A percentile compares a stretch with the other conserved stretches of the same genome.
Evolutionary conservation across 2,888 invertebrate species (phyloP).

Genomic region (Pristionchus exspectatus): DNA sequence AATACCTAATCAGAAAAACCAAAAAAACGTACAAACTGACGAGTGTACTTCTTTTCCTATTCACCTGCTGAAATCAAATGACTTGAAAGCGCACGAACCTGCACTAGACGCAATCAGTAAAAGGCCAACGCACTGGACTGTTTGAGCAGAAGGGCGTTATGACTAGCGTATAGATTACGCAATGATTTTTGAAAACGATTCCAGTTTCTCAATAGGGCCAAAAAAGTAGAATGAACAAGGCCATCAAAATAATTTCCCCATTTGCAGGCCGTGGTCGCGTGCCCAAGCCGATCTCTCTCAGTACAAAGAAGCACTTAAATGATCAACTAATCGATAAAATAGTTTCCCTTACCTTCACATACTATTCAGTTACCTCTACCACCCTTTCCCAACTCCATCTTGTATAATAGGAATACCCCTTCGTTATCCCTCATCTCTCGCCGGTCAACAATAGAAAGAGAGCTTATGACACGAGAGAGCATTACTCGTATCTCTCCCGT

Average conservation of each 20-base stretch:
- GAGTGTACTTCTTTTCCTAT: background rate
- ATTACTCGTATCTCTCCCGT: background rate
- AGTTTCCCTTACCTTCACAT: background rate
- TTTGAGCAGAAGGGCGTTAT: background rate
- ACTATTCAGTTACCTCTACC: background rate
- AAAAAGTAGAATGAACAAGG: background rate
- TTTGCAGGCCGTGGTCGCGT: constrained; percentile 51
- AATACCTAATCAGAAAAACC: no score
- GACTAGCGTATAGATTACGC: background rate
- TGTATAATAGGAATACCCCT: background rate
- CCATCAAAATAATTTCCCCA: background rate
- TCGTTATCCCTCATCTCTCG: background rate
- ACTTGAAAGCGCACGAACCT: background rate
- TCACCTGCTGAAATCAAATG: background rate
- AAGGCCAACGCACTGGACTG: background rate
- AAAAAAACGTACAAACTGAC: no score
- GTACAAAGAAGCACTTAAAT: constrained; percentile 53
- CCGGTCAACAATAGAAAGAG: background rate
- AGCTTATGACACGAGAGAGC: background rate
- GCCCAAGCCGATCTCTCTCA: constrained; percentile 42
- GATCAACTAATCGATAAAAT: background rate
- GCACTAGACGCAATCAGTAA: background rate
- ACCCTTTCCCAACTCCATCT: background rate
- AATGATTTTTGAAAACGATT: background rate
- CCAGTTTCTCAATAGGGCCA: background rate